Evolutionary conservation across 1,140 invertebrate species (phyloP).

Genomic region (Drosophila bocki): DNA sequence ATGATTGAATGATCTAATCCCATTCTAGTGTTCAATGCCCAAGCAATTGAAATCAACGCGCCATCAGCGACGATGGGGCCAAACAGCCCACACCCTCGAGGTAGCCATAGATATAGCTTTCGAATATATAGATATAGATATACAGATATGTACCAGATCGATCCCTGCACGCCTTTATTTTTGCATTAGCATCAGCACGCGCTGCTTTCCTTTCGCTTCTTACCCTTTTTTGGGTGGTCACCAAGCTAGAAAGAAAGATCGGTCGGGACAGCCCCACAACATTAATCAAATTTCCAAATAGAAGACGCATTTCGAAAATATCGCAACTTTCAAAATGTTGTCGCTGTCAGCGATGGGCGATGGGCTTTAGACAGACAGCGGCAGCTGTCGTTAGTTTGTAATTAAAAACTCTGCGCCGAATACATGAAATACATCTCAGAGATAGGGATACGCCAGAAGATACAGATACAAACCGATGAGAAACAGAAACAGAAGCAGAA

Average conservation of each 20-base stretch:
- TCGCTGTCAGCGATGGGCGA: slow-evolving; percentile 56
- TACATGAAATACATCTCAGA: slow-evolving; percentile 70
- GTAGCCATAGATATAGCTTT: slow-evolving; percentile 42
- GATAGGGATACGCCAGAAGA: slow-evolving; percentile 24
- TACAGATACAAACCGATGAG: slow-evolving; percentile 5
- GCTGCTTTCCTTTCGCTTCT: slow-evolving; percentile 18
- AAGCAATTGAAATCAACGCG: slow-evolving; percentile 72
- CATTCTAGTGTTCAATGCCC: slow-evolving; percentile 83
- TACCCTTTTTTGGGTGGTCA: slow-evolving; percentile 59
- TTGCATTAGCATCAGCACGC: slow-evolving; percentile 18
- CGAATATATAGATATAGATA: slow-evolving; percentile 17
- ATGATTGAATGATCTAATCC: slow-evolving; percentile 52
- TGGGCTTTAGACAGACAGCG: slow-evolving; percentile 65
- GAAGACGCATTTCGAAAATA: slow-evolving; percentile 62
- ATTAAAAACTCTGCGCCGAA: slow-evolving; percentile 76
- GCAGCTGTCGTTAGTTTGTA: slow-evolving; percentile 84
- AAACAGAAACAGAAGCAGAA: slow-evolving; percentile 33
- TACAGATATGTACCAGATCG: slow-evolving; percentile 18
- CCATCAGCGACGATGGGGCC: slow-evolving; percentile 80
- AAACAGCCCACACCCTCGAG: slow-evolving; percentile 70
- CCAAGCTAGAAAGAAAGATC: slow-evolving; percentile 6
- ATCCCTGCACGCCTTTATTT: slow-evolving; percentile 50
- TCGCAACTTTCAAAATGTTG: slow-evolving; percentile 70
- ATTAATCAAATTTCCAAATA: slow-evolving; percentile 80
- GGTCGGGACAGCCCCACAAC: slow-evolving; percentile 49